phyloP scores from a whole-genome alignment of 2,888 invertebrate genomes.

The Ctenicera cuprea region DNA sequence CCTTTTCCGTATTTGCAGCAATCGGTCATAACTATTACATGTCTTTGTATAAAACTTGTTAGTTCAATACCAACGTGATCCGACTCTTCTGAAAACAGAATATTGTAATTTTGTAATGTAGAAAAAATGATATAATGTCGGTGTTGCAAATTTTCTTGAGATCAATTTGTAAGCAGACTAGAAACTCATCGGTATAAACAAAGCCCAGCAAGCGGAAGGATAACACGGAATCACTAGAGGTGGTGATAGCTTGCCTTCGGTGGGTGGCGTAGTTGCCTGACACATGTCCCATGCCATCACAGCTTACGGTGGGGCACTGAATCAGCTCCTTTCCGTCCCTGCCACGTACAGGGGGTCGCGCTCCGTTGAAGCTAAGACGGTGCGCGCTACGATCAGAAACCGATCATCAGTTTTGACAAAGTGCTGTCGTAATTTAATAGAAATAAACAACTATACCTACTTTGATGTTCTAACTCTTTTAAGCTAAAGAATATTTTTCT shows the following conservation, averaged over 20 bases:
- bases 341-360: constrained; percentile 66
- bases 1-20: no score
- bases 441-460: background rate
- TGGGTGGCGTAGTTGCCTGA: constrained; percentile 93
- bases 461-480: no score
- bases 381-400: constrained; percentile 56
- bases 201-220: constrained; percentile 47
- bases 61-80: no score
- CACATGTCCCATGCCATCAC: constrained; percentile 92
- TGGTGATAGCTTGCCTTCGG: constrained; percentile 83
- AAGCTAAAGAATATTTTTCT: no score
- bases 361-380: constrained; percentile 58
- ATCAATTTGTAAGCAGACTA: no score
- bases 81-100: no score
- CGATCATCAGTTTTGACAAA: constrained; percentile 40
- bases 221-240: constrained; percentile 50
- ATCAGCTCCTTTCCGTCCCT: constrained; percentile 84
- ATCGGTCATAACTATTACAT: no score
- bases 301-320: constrained; percentile 86
- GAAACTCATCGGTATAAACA: constrained; percentile 48
- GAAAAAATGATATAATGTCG: no score
- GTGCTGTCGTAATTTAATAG: background rate
- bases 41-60: no score
- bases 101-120: no score
- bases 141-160: no score